Evolutionary conservation across 2,888 invertebrate species (phyloP), one percentile per base, ranked within the genome.

Genomic region (Athrips mouffetella): DNA sequence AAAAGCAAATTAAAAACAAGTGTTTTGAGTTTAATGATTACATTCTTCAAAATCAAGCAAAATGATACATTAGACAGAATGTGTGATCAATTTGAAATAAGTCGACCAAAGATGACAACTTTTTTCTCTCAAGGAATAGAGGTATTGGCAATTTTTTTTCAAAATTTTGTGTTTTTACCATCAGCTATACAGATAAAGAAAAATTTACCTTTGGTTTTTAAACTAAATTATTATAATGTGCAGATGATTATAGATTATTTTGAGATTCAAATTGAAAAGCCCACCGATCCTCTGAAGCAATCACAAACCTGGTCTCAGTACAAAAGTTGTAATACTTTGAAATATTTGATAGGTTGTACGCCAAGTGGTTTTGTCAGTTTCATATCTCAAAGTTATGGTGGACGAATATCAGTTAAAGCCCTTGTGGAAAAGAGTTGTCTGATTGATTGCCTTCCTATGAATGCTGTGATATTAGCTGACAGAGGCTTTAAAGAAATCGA

Each of bases 201-300:
- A 25, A 25, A 8, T 25, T 8, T 25, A 7, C 27, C 27, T 7
- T 8, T 25, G 5, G 27, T 25, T 25, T 51, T 52, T 25, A 46
- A 49, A 45, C 30, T 44, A n/a, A 47, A 18, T 5, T 52, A 45
- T 13, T 49, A 48, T 0, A 52, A 47, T 49, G 49, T 49, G 3
- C 46, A 49, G 15, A 47, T 47, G 25, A 53, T 53, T 23, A 48
- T 53, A n/a, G 50, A 49, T 18, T 53, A 50, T 21, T 51, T 53
- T 41, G 51, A 53, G 40, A 53, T 53, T n/a, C 37, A 53, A 33
- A n/a, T n/a, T n/a, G n/a, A n/a, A n/a, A n/a, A 54, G 48, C 11
- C 16, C 37, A 27, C 45, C 49, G 35, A 40, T 47, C 3, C 11
- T 27, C 4, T 31, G 8, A 31, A 31, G 11, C 31, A 31, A n/a